Conservation (phyloP, 2,888 invertebrate species). For the Lycaena phlaeas region DNA sequence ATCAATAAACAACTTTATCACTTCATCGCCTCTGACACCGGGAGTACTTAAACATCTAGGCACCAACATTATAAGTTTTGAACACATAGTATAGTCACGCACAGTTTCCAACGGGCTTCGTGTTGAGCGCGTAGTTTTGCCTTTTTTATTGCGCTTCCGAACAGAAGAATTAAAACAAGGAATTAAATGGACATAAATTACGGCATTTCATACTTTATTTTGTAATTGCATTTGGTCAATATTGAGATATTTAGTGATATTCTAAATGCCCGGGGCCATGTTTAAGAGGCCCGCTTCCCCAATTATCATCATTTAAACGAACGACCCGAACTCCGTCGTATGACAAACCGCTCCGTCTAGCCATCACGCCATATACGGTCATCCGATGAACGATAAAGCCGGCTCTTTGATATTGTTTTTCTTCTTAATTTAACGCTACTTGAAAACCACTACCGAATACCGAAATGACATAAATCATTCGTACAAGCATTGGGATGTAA, state of each 20-base stretch:
- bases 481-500: background rate
- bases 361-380: slow-evolving; percentile 59
- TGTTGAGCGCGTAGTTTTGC: slow-evolving; percentile 19
- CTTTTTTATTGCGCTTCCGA: slow-evolving; percentile 16
- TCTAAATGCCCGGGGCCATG: slow-evolving; percentile 48
- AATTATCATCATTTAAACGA: slow-evolving; percentile 66
- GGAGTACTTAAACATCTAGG: slow-evolving; percentile 51
- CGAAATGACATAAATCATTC: slow-evolving; percentile 11
- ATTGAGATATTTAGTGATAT: slow-evolving; percentile 24
- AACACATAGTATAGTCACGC: slow-evolving; percentile 57
- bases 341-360: slow-evolving; percentile 45
- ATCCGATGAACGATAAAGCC: slow-evolving; percentile 47
- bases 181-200: slow-evolving; percentile 6
- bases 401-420: slow-evolving; percentile 48
- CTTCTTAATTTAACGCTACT: slow-evolving; percentile 44
- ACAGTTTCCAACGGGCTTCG: slow-evolving; percentile 41
- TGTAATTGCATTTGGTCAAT: background rate
- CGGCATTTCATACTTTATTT: slow-evolving; percentile 3
- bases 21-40: slow-evolving; percentile 61
- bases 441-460: slow-evolving; percentile 26
- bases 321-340: slow-evolving; percentile 40
- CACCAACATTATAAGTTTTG: slow-evolving; percentile 49
- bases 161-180: slow-evolving; percentile 8
- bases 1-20: slow-evolving; percentile 71
- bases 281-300: slow-evolving; percentile 45